Evolutionary conservation across 1,140 invertebrate genomes (phyloP).

Genomic region (Galendromus occidentalis): DNA sequence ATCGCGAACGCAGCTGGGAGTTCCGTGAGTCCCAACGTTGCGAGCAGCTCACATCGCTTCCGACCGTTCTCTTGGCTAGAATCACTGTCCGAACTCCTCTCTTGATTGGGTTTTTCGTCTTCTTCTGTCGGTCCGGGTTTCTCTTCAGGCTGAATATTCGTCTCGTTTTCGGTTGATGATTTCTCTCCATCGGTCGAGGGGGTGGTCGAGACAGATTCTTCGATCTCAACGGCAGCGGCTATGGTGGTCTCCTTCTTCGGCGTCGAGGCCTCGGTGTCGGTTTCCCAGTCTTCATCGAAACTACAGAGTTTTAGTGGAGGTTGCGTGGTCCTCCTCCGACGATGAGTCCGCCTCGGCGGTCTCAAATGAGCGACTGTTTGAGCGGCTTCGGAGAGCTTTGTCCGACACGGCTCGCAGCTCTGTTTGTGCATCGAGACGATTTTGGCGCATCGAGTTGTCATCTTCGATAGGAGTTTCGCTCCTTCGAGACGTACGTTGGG

Average conservation of each 20-base stretch:
- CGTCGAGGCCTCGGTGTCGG: not conserved
- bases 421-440: not conserved
- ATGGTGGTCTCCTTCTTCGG: not conserved
- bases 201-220: not conserved
- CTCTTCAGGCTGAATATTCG: not conserved
- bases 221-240: not conserved
- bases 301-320: not conserved
- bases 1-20: not conserved
- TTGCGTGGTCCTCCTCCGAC: not conserved
- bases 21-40: not conserved
- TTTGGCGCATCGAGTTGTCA: not conserved
- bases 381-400: not conserved
- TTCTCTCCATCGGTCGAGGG: not conserved
- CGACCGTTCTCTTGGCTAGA: conserved; percentile 3
- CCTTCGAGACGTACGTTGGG: not conserved
- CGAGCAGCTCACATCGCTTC: not conserved
- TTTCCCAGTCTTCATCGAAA: not conserved
- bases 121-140: not conserved
- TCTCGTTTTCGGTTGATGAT: not conserved
- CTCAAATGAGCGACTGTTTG: not conserved
- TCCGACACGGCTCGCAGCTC: not conserved
- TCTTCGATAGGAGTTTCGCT: not conserved
- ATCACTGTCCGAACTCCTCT: not conserved
- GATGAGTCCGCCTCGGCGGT: not conserved
- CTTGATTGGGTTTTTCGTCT: not conserved